Evolutionary conservation across 2,888 invertebrate genomes (phyloP).

Genomic region (Podotricha telesiphe): DNA sequence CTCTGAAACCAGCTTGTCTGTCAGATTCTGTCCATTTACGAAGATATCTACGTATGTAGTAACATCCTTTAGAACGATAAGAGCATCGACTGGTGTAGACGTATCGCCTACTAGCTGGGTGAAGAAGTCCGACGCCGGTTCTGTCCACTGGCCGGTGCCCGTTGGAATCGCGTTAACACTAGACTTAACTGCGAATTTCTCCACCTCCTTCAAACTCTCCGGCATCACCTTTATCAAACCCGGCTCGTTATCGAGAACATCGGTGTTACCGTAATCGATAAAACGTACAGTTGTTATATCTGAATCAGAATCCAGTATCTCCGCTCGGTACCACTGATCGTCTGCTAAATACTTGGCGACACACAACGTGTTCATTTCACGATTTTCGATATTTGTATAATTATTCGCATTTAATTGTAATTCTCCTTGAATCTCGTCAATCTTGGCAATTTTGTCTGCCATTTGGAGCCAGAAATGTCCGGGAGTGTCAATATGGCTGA

Average conservation of each 20-base stretch:
- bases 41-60: constrained; percentile 87
- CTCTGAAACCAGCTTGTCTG: constrained; percentile 84
- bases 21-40: constrained; percentile 83
- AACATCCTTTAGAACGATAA: constrained; percentile 83
- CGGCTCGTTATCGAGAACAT: constrained; percentile 86
- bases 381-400: constrained; percentile 81
- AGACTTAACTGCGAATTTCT: constrained; percentile 85
- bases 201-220: constrained; percentile 80
- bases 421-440: constrained; percentile 85
- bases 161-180: constrained; percentile 87
- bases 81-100: constrained; percentile 75
- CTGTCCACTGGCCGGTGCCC: constrained; percentile 86
- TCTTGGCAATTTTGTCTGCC: constrained; percentile 78
- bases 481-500: constrained; percentile 90
- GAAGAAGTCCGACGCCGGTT: constrained; percentile 84
- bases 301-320: constrained; percentile 90
- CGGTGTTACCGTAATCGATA: constrained; percentile 91
- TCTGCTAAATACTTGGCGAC: constrained; percentile 92
- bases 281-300: constrained; percentile 91
- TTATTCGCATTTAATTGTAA: constrained; percentile 84
- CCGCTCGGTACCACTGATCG: constrained; percentile 95
- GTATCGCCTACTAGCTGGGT: constrained; percentile 77
- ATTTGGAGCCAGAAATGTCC: constrained; percentile 90
- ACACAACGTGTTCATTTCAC: constrained; percentile 86
- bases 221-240: constrained; percentile 85